Base-by-base conservation (phyloP, 2,888 invertebrate genomes). In the Bibio marci region DNA sequence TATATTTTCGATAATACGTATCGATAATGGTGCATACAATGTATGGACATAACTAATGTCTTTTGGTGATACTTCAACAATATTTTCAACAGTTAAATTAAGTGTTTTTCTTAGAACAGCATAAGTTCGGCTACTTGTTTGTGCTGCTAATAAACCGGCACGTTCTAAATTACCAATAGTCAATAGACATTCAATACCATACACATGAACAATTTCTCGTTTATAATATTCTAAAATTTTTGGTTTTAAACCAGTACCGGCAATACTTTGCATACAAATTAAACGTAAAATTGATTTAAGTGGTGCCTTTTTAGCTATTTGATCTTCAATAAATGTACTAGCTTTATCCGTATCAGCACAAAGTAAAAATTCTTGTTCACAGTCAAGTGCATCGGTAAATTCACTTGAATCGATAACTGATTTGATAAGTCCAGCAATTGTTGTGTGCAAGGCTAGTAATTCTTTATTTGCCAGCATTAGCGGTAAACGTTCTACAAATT, bases 21-120 rank as follows among this genome's bases (percentile, higher is more conserved):
- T 80, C 38, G 86, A 86, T 30, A 98, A 61, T 0, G 97, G 95
- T 0, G 94, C 92, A 59, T 94, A 97, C 53, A 83, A 87, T 53
- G 85, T 86, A 54, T 87, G 86, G 27, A 92, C 80, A 53, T 90
- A 94, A 46, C 87, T 81, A 39, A 91, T 86, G 53, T 95, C 92
- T 43, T 74, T 80, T 0, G 82, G 82, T 39, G 77, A 72, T 43
- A 79, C 66, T 63, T 92, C 92, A 41, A 78, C 75, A 2, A 80
- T 78, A 49, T 92, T 90, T 49, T 92, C 90, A 48, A 86, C 81
- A 1, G 90, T 90, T 22, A 95, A 66, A 48, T 80, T 75, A 8
- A 94, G 63, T 0, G 86, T 72, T 74, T 85, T 85, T 46, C 83
- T 68, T 15, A 86, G 58, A 4, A 85, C 77, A 8, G 79, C 70